These are phyloP conservation scores for Eupithecia centaureata DNA, from an alignment of 2,888 invertebrate genomes.

Conservation along the genomic window DNA sequence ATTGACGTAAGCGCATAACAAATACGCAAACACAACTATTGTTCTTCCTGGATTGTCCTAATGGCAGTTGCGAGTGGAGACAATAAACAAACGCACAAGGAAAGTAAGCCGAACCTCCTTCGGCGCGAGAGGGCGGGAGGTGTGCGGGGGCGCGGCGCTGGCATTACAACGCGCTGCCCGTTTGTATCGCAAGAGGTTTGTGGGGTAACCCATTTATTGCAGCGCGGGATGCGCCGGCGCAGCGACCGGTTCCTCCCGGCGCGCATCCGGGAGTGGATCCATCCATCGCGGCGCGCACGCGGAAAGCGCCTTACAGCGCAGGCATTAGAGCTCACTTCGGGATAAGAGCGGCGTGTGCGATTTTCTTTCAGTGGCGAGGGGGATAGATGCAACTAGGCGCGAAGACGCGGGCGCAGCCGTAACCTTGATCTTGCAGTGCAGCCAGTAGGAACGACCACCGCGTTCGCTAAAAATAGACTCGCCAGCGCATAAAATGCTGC, in stretches of 20 bases:
- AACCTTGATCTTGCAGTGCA: slow-evolving; percentile 80
- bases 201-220: slow-evolving; percentile 82
- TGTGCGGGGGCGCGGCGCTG: slow-evolving; percentile 40
- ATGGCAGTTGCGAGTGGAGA: slow-evolving; percentile 20
- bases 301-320: slow-evolving; percentile 44
- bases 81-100: slow-evolving; percentile 19
- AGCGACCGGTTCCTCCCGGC: slow-evolving; percentile 66
- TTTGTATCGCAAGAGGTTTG: slow-evolving; percentile 81
- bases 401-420: slow-evolving; percentile 63
- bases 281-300: slow-evolving; percentile 43
- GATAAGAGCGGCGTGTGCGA: slow-evolving; percentile 41
- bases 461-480: slow-evolving; percentile 75
- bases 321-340: slow-evolving; percentile 52
- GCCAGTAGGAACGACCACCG: slow-evolving; percentile 77
- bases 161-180: slow-evolving; percentile 47
- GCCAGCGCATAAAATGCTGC: slow-evolving; percentile 70
- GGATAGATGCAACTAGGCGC: slow-evolving; percentile 58
- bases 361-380: slow-evolving; percentile 53
- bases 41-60: slow-evolving; percentile 38
- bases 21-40: slow-evolving; percentile 33
- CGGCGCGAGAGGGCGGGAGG: slow-evolving; percentile 31
- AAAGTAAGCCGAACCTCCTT: slow-evolving; percentile 26
- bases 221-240: slow-evolving; percentile 60
- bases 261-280: slow-evolving; percentile 69
- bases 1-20: slow-evolving; percentile 52